Evolutionary conservation across 2,888 invertebrate genomes (phyloP), one percentile per base, ranked within the genome.

Genomic region (Odontomyia ornata): DNA sequence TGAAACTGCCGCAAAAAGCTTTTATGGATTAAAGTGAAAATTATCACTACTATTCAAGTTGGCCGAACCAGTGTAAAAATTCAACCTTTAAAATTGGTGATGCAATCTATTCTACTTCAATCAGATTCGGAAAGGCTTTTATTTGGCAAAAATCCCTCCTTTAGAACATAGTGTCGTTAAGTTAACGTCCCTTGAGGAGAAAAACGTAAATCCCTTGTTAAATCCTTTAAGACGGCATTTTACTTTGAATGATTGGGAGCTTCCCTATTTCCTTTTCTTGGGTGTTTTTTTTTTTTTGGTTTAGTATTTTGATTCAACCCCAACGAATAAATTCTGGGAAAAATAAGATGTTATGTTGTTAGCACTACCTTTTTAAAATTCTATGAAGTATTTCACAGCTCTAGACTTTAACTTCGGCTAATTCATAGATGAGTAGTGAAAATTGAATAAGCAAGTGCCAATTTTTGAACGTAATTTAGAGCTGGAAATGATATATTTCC

Each of bases 151-250:
- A 71, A 71, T 71, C 71, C 71, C 47, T 47, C 25, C 28, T 43
- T 18, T 27, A 18, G 52, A 23, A n/a, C 13, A 15, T 9, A 46
- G 25, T 71, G 27, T 71, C 71, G 47, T 71, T 71, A 36, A 71
- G 27, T 27, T 71, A 47, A 25, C 23, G 7, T n/a, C 28, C 52
- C 28, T 23, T 1, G 25, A 4, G 71, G 52, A 47, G n/a, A 23
- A 46, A 15, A 71, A 52, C 71, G 71, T 47, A 71, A 71, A 71
- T 71, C 71, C 71, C 25, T 27, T 71, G 30, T 71, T 71, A 71
- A 71, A 71, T 71, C 71, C 71, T 71, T 25, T 71, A 71, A 71
- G 71, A 71, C 25, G 71, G 47, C 52, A 71, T 52, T 47, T 27
- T 46, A 47, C 71, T 71, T 71, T 36, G 28, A 30, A n/a, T 30